Percentiles rank a stretch among this genome's conserved stretches.
These are phyloP conservation scores for Marcusenius ussheri DNA, from an alignment of 2,113 vertebrate genomes.

Conservation along the genomic window DNA sequence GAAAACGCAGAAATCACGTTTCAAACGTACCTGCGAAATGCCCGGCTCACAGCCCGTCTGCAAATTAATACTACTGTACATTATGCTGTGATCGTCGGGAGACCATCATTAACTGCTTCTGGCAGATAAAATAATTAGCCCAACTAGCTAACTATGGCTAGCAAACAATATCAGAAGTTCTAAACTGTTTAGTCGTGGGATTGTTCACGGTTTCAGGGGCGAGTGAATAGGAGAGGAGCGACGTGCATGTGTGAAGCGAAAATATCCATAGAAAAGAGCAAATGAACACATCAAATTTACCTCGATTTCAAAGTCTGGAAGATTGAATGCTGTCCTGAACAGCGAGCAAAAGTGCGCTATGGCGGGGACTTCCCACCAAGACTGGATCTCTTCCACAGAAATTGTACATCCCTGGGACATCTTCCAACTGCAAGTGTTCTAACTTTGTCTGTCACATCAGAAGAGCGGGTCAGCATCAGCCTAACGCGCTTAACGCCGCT, in stretches of 20 bases:
- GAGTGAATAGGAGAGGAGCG: neutral
- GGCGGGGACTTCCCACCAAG: conserved; percentile 95
- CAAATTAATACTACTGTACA: neutral
- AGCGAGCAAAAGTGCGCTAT: conserved; percentile 95
- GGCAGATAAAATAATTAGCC: neutral
- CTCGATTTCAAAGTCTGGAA: conserved; percentile 96
- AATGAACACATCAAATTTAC: conserved; percentile 54
- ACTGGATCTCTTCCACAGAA: conserved; percentile 83
- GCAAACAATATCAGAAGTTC: conserved; percentile 17
- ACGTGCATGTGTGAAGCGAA: neutral
- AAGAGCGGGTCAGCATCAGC: conserved; percentile 36
- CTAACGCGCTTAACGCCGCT: neutral
- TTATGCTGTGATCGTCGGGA: neutral
- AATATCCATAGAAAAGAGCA: neutral
- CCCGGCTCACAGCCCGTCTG: neutral
- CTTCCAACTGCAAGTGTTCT: conserved; percentile 33
- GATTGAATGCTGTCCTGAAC: conserved; percentile 86
- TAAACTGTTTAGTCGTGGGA: conserved; percentile 1
- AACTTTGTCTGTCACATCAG: conserved; percentile 54
- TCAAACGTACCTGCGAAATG: neutral
- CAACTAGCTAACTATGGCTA: neutral
- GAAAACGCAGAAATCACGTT: neutral
- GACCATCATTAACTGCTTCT: neutral
- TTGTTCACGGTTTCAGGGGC: neutral
- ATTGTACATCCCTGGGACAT: conserved; percentile 69